Evolutionary conservation across 1,140 invertebrate genomes (phyloP).

Genomic region (Drosophila ercepeae): DNA sequence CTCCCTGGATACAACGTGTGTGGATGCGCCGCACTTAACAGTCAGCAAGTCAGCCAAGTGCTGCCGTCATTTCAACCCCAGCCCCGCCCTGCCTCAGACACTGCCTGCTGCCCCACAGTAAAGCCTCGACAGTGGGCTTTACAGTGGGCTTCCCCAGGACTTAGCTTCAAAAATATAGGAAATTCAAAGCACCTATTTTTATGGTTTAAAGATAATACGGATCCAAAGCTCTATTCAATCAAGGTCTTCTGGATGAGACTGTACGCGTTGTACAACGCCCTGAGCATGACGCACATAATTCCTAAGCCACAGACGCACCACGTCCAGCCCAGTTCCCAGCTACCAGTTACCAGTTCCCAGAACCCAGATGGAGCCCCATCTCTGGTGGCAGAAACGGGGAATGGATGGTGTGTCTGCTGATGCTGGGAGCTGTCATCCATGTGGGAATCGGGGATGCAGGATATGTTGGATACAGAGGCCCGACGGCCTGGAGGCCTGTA

Average conservation of each 20-base stretch:
- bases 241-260: background rate
- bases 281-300: conserved; percentile 70
- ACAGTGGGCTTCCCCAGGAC: no score
- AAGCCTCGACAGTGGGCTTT: background rate
- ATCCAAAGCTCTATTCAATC: no score
- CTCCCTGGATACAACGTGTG: conserved; percentile 22
- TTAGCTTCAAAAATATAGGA: no score
- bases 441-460: conserved; percentile 12
- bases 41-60: conserved; percentile 50
- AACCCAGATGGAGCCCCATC: background rate
- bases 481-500: background rate
- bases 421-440: background rate
- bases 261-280: conserved; percentile 17
- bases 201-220: no score
- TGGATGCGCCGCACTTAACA: conserved; percentile 58
- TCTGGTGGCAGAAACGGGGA: background rate
- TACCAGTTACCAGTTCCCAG: background rate
- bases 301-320: conserved; percentile 56
- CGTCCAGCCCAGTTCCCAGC: background rate
- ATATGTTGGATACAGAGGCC: background rate
- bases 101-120: background rate
- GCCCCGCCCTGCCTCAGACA: background rate
- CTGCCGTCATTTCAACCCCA: conserved; percentile 28
- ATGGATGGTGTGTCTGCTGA: background rate
- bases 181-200: no score